Evolutionary conservation across 2,888 invertebrate genomes (phyloP), one percentile per base, ranked within the genome.

Genomic region (Auanema freiburgensis): DNA sequence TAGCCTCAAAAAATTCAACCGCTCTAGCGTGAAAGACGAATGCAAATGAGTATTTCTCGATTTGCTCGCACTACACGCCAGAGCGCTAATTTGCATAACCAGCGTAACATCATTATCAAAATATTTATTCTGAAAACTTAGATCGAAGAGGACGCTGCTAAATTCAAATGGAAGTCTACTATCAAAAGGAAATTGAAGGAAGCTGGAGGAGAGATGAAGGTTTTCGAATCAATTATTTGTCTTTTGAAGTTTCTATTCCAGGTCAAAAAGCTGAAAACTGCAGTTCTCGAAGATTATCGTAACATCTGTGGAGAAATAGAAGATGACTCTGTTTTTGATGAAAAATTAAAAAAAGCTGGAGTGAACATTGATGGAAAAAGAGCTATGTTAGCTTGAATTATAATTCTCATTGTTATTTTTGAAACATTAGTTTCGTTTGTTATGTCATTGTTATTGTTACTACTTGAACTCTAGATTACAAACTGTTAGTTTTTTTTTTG

Each of bases 101-200:
- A 33, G 33, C 3, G 33, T 33, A 33, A 33, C 33, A 33, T 33
- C 33, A 33, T 33, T 5, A 33, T 33, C 33, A 33, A 33, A 33
- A 33, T 33, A 33, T 33, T 33, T 8, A 33, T 18, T 46, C 21
- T 33, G 42, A 55, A 21, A 55, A 14, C 44, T 42, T 14, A 12
- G n/a, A 1, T 18, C 1, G 43, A 21, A 57, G 24, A 18, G 2
- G n/a, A 33, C 42, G 46, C 42, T 25, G 33, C 33, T 23, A 8
- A 51, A 11, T 75, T 77, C 67, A 77, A 77, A 65, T 77, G 77
- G 77, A 77, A 77, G 62, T 59, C 67, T n/a, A 57, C 70, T 14
- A 77, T 77, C 56, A 77, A 77, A 63, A 58, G 77, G 58, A 73
- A 72, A 43, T 33, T 77, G 61, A 67, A 72, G 25, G 74, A 73